phyloP scores from a whole-genome alignment of 1,140 invertebrate genomes.

The Pseudoatta argentina region DNA sequence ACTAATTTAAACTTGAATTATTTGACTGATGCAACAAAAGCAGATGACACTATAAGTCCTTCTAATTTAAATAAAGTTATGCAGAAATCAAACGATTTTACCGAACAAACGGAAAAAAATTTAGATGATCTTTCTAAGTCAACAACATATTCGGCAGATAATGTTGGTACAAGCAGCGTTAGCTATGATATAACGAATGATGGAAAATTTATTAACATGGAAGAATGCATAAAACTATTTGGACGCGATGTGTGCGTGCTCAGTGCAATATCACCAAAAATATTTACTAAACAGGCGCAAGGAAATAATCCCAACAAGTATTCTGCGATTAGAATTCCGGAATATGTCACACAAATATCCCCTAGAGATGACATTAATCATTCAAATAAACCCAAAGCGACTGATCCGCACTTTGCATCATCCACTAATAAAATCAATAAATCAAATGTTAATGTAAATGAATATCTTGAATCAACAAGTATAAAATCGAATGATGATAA shows the following conservation, averaged over 20 bases:
- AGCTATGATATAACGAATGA: background rate
- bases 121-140: background rate
- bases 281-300: background rate
- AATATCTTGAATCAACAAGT: conserved; percentile 16
- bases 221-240: conserved; percentile 73
- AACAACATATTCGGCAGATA: background rate
- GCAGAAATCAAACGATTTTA: background rate
- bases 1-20: background rate
- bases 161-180: background rate
- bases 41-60: background rate
- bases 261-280: background rate
- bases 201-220: conserved; percentile 50
- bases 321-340: conserved; percentile 25
- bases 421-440: background rate
- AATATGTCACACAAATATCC: conserved; percentile 24
- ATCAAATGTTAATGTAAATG: conserved; percentile 1
- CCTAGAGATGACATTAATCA: background rate
- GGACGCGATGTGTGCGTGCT: conserved; percentile 64
- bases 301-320: background rate
- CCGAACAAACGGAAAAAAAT: background rate
- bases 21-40: background rate
- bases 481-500: background rate
- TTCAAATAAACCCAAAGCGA: background rate
- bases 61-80: background rate
- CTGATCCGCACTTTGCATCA: background rate